These are phyloP conservation scores for Orestias chungarensis DNA, from an alignment of 2,797 vertebrate genomes.

Conservation along the genomic window DNA sequence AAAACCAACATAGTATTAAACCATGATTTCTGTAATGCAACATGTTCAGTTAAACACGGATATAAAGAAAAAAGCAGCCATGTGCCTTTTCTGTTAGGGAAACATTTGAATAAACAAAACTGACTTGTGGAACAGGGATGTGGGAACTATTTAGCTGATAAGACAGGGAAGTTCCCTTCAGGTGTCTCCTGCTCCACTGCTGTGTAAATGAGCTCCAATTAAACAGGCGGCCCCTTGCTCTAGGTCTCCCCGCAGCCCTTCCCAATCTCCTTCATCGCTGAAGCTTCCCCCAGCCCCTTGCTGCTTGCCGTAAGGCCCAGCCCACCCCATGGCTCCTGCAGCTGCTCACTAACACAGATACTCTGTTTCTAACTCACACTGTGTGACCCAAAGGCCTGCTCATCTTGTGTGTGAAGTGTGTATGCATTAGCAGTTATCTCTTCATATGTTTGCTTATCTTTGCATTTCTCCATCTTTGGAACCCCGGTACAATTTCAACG, in stretches of 20 bases:
- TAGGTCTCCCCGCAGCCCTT: constrained; percentile 68
- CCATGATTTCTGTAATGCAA: neutral
- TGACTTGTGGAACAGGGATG: constrained; percentile 49
- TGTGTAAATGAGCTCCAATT: constrained; percentile 86
- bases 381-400: constrained; percentile 78
- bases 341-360: constrained; percentile 75
- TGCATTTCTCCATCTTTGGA: constrained; percentile 50
- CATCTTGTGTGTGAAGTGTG: constrained; percentile 54
- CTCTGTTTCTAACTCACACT: constrained; percentile 76
- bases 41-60: neutral
- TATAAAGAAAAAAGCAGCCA: constrained; percentile 2
- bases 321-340: constrained; percentile 79
- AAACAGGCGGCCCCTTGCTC: constrained; percentile 78
- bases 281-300: constrained; percentile 67
- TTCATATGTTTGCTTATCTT: constrained; percentile 36
- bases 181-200: constrained; percentile 80
- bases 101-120: constrained; percentile 48
- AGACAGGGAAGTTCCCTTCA: constrained; percentile 77
- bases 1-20: too few species aligned
- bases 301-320: constrained; percentile 75
- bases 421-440: constrained; percentile 37
- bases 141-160: constrained; percentile 74
- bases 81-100: constrained; percentile 21
- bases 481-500: constrained; percentile 73
- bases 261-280: constrained; percentile 64